Base-by-base conservation (phyloP, 2,888 invertebrate genomes). In the Hirtodrosophila alboralis region DNA sequence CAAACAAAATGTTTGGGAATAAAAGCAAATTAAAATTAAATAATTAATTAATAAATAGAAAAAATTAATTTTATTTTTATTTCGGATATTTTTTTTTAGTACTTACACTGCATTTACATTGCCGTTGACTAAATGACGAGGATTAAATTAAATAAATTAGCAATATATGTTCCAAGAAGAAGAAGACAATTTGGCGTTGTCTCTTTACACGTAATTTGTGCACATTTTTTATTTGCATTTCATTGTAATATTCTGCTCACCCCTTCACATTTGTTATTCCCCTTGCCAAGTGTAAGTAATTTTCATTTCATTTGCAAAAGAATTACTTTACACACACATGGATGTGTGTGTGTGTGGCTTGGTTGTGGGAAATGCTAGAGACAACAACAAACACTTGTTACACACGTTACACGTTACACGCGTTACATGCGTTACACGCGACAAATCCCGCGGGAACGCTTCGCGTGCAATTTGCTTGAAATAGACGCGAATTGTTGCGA, bases 301-400 rank as follows among this genome's bases (percentile, higher is more conserved):
- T 77, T 80, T 68, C 64, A 54, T 77, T 74, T 74, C 56, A 80
- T 75, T 81, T 73, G 70, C 72, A 67, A 56, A 62, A 21, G 51
- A 71, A 76, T 59, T 64, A 44, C 60, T 47, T 34, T 18, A 47
- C 16, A 31, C 26, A 31, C 12, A 9, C 31, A 13, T 8, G 21
- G 12, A n/a, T 34, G 40, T 30, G 47, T 34, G 40, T 6, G 9
- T 4, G 18, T 12, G 26, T 21, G 38, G 1, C 23, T 23, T 23
- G 23, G 7, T 8, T 36, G 33, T 13, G 1, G 23, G 38, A 41
- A 51, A 28, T 26, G 26, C 21, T 26, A 23, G 10, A 30, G 44
- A 37, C 52, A 54, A n/a, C 26, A 33, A 34, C 52, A 57, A 68
- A 79, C 83, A 79, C 78, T 79, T 79, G 78, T 77, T 77, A 77